These are phyloP conservation scores for Troides aeacus DNA, from an alignment of 2,888 invertebrate genomes.

Conservation along the genomic window DNA sequence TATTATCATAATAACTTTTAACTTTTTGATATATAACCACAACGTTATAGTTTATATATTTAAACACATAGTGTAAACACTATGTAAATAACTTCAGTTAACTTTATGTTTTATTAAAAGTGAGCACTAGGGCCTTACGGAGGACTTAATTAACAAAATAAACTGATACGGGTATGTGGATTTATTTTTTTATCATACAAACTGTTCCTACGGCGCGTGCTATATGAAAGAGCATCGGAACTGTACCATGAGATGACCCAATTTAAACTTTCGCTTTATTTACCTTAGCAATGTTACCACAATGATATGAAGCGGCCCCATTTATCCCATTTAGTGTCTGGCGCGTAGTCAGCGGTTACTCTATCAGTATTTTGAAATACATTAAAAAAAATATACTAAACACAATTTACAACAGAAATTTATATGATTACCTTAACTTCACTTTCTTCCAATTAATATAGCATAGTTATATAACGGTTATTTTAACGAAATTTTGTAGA, in stretches of 20 bases:
- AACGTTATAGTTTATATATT: no score
- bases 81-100: no score
- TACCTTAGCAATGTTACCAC: conserved; percentile 43
- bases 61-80: no score
- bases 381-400: neutral
- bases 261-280: conserved; percentile 42
- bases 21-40: no score
- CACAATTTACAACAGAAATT: neutral
- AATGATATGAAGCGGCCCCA: conserved; percentile 36
- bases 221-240: conserved; percentile 27
- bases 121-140: no score
- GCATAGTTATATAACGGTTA: no score
- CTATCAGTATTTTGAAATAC: neutral
- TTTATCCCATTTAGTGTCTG: conserved; percentile 29
- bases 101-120: no score
- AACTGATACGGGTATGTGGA: no score
- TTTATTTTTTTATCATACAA: neutral
- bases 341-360: conserved; percentile 11
- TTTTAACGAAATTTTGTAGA: no score
- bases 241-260: conserved; percentile 39
- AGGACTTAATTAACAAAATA: no score
- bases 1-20: neutral
- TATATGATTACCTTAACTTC: no score
- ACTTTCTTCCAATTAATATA: no score
- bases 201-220: conserved; percentile 20